Evolutionary conservation across 2,888 invertebrate genomes (phyloP).

Genomic region (Patella pellucida): DNA sequence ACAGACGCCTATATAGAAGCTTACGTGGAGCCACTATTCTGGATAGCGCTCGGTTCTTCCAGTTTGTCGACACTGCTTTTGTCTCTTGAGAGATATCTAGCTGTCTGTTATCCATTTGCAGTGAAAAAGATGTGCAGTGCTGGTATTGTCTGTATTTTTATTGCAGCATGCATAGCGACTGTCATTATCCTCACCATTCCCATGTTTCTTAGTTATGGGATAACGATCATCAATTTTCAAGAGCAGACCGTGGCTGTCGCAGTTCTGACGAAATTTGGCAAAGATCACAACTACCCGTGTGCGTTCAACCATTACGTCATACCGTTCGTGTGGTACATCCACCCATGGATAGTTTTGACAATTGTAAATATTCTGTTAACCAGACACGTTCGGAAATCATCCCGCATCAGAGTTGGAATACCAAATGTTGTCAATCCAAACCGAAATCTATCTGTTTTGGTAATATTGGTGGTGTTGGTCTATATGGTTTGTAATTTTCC

Average conservation of each 20-base stretch:
- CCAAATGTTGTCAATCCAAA: slow-evolving; percentile 38
- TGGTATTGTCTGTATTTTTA: slow-evolving; percentile 29
- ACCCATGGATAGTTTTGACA: slow-evolving; percentile 42
- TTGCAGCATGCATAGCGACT: slow-evolving; percentile 23
- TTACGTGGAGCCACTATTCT: slow-evolving; percentile 47
- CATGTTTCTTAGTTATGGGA: slow-evolving; percentile 38
- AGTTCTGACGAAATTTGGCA: slow-evolving; percentile 34
- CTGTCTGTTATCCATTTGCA: slow-evolving; percentile 41
- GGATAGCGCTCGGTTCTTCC: slow-evolving; percentile 44
- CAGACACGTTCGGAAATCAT: slow-evolving; percentile 38
- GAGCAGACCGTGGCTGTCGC: slow-evolving; percentile 32
- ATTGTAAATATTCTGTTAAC: slow-evolving; percentile 40
- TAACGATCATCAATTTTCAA: slow-evolving; percentile 28
- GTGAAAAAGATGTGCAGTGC: slow-evolving; percentile 37
- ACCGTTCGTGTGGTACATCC: slow-evolving; percentile 47
- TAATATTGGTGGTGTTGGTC: slow-evolving; percentile 42
- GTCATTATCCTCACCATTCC: slow-evolving; percentile 38
- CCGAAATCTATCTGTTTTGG: slow-evolving; percentile 42
- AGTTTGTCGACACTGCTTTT: slow-evolving; percentile 46
- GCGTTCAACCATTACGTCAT: slow-evolving; percentile 42
- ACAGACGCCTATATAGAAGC: slow-evolving; percentile 45
- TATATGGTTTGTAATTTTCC: slow-evolving; percentile 50
- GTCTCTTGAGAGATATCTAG: slow-evolving; percentile 47
- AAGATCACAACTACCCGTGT: slow-evolving; percentile 38
- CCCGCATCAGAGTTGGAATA: slow-evolving; percentile 41